A percentile compares a stretch with the other conserved stretches of the same genome.
These are phyloP conservation scores for Pachyuromys duprasi DNA, from an alignment of 2,797 vertebrate species.

Conservation along the genomic window DNA sequence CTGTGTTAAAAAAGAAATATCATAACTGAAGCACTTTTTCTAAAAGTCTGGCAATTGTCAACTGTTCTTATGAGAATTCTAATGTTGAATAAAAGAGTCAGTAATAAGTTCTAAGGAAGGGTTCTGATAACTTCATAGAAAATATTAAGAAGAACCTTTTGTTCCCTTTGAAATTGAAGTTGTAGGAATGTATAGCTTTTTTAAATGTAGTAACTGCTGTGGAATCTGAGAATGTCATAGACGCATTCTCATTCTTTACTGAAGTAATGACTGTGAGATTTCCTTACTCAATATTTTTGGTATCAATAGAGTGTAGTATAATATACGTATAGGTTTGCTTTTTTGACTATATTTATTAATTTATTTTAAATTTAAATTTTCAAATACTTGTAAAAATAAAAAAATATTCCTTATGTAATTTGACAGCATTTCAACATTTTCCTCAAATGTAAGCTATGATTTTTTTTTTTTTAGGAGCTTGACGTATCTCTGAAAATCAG, in stretches of 20 bases:
- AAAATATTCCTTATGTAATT: neutral
- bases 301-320: neutral
- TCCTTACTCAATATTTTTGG: neutral
- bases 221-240: neutral
- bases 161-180: constrained; percentile 54
- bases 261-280: neutral
- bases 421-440: constrained; percentile 36
- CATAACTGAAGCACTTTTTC: constrained; percentile 62
- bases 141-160: neutral
- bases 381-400: neutral
- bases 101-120: constrained; percentile 26
- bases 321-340: neutral
- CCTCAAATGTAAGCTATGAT: neutral
- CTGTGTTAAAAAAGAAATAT: constrained; percentile 70
- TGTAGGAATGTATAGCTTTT: neutral
- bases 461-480: constrained; percentile 22
- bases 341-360: neutral
- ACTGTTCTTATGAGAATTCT: constrained; percentile 49
- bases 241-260: neutral
- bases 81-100: constrained; percentile 57
- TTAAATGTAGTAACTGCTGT: neutral
- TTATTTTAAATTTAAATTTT: constrained; percentile 30
- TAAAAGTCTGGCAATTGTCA: constrained; percentile 65
- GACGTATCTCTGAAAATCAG: constrained; percentile 19
- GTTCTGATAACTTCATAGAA: neutral